Percentiles rank a stretch among this genome's conserved stretches.
Evolutionary conservation across 2,113 vertebrate species (phyloP).

Genomic region (Echinops telfairi): DNA sequence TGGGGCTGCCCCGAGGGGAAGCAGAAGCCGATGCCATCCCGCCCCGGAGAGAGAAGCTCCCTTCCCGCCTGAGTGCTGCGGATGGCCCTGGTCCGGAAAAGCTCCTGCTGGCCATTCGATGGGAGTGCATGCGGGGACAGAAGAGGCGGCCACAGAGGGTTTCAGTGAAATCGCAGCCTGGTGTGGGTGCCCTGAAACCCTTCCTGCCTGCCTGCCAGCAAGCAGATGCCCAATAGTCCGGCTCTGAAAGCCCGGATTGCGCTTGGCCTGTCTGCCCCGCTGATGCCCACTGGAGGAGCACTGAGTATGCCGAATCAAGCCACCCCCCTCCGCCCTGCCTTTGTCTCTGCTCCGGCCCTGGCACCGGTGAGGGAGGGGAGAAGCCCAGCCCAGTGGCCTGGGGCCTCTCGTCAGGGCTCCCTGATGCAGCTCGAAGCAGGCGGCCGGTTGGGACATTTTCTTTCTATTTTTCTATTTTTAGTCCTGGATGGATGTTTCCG

Average conservation of each 20-base stretch:
- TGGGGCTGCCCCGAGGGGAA: not conserved
- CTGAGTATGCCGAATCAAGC: no score
- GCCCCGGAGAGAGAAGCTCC: no score
- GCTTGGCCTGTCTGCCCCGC: accelerated
- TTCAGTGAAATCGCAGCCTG: not conserved
- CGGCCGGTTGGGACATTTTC: constrained; percentile 86
- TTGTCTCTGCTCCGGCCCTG: no score
- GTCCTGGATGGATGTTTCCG: constrained; percentile 83
- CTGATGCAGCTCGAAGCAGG: not conserved
- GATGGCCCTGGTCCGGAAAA: accelerated
- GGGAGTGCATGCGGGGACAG: constrained; percentile 44
- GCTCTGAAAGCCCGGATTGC: constrained; percentile 4
- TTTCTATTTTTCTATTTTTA: constrained; percentile 90
- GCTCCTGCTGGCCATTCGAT: constrained; percentile 34
- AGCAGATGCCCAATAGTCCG: constrained; percentile 36
- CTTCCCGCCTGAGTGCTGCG: not conserved
- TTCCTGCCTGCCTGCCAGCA: not conserved
- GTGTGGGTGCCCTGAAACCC: not conserved
- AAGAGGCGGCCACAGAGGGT: not conserved
- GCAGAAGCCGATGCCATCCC: not conserved
- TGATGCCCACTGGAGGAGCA: not conserved
- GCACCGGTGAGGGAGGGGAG: no score
- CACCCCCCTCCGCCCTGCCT: no score
- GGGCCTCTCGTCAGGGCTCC: no score
- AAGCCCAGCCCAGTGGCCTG: no score